A percentile compares a stretch with the other conserved stretches of the same genome.
These are phyloP conservation scores for Corythornis madagascariensis DNA, from an alignment of 2,113 vertebrate genomes.

Conservation along the genomic window DNA sequence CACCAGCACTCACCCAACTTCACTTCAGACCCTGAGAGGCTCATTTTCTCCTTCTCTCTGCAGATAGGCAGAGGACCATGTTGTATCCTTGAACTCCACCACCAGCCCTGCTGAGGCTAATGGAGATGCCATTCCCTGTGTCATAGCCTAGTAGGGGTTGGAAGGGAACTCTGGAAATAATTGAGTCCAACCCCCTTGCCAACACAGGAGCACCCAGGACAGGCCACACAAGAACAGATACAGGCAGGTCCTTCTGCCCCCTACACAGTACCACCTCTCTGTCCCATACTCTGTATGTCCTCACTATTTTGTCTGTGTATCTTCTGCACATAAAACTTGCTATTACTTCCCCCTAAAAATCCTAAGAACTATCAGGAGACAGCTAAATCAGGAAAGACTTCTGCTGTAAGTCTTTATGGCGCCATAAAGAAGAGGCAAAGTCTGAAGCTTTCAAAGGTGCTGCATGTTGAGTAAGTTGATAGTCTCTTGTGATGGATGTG, in stretches of 20 bases:
- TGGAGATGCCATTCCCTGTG: background rate
- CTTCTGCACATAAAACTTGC: background rate
- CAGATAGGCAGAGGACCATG: background rate
- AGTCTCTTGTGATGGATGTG: background rate
- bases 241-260: background rate
- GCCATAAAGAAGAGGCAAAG: background rate
- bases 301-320: background rate
- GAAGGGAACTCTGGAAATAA: too few species aligned
- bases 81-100: background rate
- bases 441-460: background rate
- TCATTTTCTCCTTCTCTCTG: background rate
- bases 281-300: background rate
- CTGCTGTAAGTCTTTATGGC: background rate
- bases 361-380: background rate
- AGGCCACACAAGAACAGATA: too few species aligned
- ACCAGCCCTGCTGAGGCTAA: background rate
- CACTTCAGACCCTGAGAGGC: background rate
- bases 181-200: too few species aligned
- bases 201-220: too few species aligned
- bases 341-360: background rate
- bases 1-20: background rate
- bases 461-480: background rate
- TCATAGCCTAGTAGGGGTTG: too few species aligned
- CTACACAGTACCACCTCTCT: background rate
- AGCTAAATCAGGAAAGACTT: background rate